Evolutionary conservation across 2,113 vertebrate species (phyloP).

Genomic region (Cyanistes caeruleus): DNA sequence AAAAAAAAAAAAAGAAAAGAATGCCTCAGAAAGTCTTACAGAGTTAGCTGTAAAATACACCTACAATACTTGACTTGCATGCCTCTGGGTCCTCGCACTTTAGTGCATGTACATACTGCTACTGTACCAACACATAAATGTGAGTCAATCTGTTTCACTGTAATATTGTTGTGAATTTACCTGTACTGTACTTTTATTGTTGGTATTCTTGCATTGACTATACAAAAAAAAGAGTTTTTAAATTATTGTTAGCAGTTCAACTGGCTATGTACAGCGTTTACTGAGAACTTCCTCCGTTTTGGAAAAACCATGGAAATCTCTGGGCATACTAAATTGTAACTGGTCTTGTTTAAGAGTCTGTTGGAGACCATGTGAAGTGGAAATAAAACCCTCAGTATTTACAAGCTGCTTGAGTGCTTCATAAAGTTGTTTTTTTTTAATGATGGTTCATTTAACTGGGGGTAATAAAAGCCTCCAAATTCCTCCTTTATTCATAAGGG

Average conservation of each 20-base stretch:
- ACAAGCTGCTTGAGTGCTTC: neutral
- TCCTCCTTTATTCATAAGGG: neutral
- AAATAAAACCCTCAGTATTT: slow-evolving; percentile 80
- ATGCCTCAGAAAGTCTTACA: slow-evolving; percentile 75
- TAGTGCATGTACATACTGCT: slow-evolving; percentile 92
- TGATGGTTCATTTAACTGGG: neutral
- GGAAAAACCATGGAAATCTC: slow-evolving; percentile 60
- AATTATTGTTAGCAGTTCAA: slow-evolving; percentile 82
- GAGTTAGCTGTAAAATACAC: slow-evolving; percentile 80
- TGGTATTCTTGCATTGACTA: slow-evolving; percentile 81
- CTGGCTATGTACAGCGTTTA: slow-evolving; percentile 85
- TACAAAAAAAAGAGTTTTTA: slow-evolving; percentile 81
- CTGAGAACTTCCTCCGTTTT: slow-evolving; percentile 56
- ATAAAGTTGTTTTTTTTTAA: neutral
- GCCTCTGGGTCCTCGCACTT: slow-evolving; percentile 89
- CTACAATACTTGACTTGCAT: slow-evolving; percentile 82
- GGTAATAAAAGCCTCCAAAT: neutral
- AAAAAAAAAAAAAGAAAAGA: slow-evolving; percentile 29
- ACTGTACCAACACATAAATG: slow-evolving; percentile 76
- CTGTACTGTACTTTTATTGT: slow-evolving; percentile 81
- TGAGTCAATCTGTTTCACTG: slow-evolving; percentile 73
- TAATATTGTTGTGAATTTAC: slow-evolving; percentile 75
- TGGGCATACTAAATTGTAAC: slow-evolving; percentile 66
- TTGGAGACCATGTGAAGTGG: slow-evolving; percentile 66
- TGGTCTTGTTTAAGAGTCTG: slow-evolving; percentile 70